Conservation (phyloP, 1,140 invertebrate species). For the Bombus pascuorum region DNA sequence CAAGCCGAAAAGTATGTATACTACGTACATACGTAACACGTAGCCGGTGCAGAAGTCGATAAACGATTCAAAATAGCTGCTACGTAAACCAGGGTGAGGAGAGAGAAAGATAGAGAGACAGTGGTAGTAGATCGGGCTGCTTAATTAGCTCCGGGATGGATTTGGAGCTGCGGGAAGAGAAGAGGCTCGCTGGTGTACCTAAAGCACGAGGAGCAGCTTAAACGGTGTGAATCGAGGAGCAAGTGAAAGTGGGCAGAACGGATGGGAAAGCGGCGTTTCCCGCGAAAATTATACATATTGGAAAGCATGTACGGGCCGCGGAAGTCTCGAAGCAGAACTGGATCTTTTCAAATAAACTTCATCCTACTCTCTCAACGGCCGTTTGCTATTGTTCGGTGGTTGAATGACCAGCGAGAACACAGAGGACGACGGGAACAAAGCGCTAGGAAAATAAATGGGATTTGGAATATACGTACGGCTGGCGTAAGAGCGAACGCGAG, state of each 20-base stretch:
- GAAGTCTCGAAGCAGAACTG: slow-evolving; percentile 8
- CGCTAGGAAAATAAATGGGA: slow-evolving; percentile 32
- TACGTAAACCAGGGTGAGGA: slow-evolving; percentile 41
- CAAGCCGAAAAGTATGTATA: neutral
- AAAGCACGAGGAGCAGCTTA: neutral
- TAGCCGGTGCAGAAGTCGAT: slow-evolving; percentile 55
- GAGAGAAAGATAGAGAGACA: slow-evolving; percentile 1
- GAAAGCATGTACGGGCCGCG: neutral
- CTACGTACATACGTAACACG: slow-evolving; percentile 30
- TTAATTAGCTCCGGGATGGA: slow-evolving; percentile 58
- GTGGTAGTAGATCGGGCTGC: slow-evolving; percentile 32
- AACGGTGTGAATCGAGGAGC: neutral
- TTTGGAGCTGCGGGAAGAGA: slow-evolving; percentile 24
- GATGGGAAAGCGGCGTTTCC: no score
- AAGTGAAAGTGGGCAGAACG: neutral
- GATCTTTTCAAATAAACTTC: slow-evolving; percentile 40
- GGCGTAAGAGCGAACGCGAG: no score
- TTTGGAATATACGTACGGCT: neutral
- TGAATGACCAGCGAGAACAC: slow-evolving; percentile 30
- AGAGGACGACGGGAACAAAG: slow-evolving; percentile 34
- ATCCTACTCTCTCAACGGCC: neutral
- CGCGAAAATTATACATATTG: neutral
- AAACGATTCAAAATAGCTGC: slow-evolving; percentile 64
- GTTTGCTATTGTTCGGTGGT: slow-evolving; percentile 41
- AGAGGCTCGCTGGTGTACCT: no score